phyloP scores from a whole-genome alignment of 1,140 invertebrate genomes.

The Aphelinus certus region DNA sequence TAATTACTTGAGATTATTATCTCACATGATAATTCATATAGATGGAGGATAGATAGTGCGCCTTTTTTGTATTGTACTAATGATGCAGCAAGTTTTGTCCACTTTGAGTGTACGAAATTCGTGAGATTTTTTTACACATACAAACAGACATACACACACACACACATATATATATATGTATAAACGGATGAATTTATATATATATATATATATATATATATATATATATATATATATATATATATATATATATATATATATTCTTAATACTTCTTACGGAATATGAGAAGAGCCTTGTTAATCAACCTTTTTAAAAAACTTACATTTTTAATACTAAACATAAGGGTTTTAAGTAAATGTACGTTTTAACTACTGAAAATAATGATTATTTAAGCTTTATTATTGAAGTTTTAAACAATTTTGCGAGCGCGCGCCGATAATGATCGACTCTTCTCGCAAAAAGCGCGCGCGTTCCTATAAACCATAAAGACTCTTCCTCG shows the following conservation, averaged over 20 bases:
- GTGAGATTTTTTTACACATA: background rate
- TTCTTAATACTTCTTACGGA: constrained; percentile 16
- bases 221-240: too few relatives aligned
- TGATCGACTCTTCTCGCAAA: background rate
- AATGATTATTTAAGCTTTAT: background rate
- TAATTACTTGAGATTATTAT: constrained; percentile 15
- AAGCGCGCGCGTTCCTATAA: constrained; percentile 27
- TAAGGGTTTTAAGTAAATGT: background rate
- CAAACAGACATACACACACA: too few relatives aligned
- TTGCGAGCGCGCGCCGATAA: background rate
- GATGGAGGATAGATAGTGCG: constrained; percentile 7
- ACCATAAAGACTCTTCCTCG: constrained; percentile 37
- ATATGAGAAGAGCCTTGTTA: background rate
- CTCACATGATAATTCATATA: background rate
- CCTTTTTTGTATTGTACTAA: background rate
- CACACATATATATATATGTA: too few relatives aligned
- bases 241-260: constrained; percentile 12
- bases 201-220: too few relatives aligned
- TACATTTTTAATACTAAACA: background rate
- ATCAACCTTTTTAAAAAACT: constrained; percentile 12
- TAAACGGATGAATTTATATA: too few relatives aligned
- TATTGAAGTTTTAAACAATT: background rate
- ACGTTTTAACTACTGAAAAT: background rate
- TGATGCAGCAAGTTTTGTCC: constrained; percentile 7
- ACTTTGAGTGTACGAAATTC: constrained; percentile 3